Base-by-base conservation (phyloP, 2,797 vertebrate species). In the Lepilemur ruficaudatus region DNA sequence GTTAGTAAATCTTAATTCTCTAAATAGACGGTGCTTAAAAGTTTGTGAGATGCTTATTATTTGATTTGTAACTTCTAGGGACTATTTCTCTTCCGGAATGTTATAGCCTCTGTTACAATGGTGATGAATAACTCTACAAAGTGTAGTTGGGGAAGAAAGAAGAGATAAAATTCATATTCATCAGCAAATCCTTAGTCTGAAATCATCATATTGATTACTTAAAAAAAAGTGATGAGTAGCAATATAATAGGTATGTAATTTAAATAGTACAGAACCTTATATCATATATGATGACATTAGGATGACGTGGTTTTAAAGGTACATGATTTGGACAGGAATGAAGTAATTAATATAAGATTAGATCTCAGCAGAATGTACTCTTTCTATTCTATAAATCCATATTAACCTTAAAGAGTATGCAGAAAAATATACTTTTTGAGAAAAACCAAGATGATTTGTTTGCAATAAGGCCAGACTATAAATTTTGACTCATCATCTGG, bases 61-160 rank as follows among this genome's bases (percentile, higher is more conserved):
- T 96, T 92, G 79, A 86, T 96, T 28, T 76, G 9, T 61, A 89
- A 78, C 46, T 89, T 94, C 17, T 50, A 67, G 41, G 86, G 32
- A 80, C 52, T 63, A 25, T 81, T 89, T 91, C 50, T 91, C 14
- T 81, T 43, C 10, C 82, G 50, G 28, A 61, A 59, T 96, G 32
- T 83, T 35, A 78, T 2, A 92, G 18, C 52, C 32, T 95, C 65
- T 95, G 79, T 80, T 93, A 93, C 63, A 94, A n/a, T 59, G 65
- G n/a, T 91, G 59, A 97, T 96, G 91, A 87, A 86, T 91, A 89
- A 93, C 72, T 92, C 81, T 69, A 86, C 25, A 65, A 96, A 69
- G 12, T 52, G 3, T 83, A 81, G 55, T 72, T 4, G n/a, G 15
- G 41, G 65, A 94, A 83, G 65, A 48, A 69, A 94, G 59, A 86